phyloP scores from a whole-genome alignment of 2,797 vertebrate genomes.

The Steatocranus sp. region DNA sequence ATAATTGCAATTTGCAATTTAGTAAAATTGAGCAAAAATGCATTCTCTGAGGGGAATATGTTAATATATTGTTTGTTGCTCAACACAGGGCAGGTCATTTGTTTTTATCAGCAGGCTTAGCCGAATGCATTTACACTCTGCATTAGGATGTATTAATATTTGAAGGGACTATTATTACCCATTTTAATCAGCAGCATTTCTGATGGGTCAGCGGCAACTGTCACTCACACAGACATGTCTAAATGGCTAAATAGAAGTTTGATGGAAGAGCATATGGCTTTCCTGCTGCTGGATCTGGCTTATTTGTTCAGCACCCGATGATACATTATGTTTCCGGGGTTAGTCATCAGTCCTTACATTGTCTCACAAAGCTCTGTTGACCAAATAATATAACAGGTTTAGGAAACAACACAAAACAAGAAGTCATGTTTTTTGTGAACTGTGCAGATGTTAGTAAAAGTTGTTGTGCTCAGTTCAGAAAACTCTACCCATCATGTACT shows the following conservation, averaged over 20 bases:
- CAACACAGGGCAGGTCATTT: constrained; percentile 34
- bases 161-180: constrained; percentile 1
- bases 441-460: not conserved
- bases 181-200: constrained; percentile 13
- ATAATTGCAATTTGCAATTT: constrained; percentile 49
- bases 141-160: constrained; percentile 13
- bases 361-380: not conserved
- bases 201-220: not conserved
- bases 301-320: not conserved
- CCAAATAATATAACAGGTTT: not conserved
- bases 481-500: not conserved
- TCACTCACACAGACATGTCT: not conserved
- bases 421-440: not conserved
- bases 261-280: not conserved
- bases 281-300: not conserved
- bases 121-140: constrained; percentile 13
- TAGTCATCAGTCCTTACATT: not conserved
- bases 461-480: not conserved
- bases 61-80: constrained; percentile 43
- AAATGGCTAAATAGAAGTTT: not conserved
- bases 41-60: constrained; percentile 2
- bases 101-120: constrained; percentile 32
- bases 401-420: not conserved
- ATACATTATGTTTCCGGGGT: not conserved
- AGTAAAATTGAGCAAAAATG: constrained; percentile 36